These are phyloP conservation scores for Prunella himalayana DNA, from an alignment of 2,113 vertebrate genomes.

Conservation along the genomic window DNA sequence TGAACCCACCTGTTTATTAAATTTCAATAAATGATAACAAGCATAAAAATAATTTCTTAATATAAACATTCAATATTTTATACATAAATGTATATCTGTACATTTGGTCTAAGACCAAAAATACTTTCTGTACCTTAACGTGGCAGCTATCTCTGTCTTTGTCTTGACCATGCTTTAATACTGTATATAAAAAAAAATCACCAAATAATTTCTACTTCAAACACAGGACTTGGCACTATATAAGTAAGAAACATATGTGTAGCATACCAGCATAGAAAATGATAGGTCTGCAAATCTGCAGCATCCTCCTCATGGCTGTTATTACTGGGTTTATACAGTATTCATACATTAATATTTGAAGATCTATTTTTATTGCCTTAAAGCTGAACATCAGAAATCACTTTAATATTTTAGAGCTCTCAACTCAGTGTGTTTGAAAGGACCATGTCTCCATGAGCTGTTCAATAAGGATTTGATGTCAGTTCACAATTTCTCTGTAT, in stretches of 20 bases:
- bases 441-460: neutral
- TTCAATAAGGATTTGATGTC: neutral
- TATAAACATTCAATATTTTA: neutral
- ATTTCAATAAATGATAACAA: neutral
- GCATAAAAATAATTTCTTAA: neutral
- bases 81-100: neutral
- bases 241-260: neutral
- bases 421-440: neutral
- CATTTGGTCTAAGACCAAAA: neutral
- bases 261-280: neutral
- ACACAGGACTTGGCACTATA: neutral
- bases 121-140: neutral
- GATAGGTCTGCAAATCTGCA: neutral
- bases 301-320: neutral
- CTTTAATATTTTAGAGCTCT: neutral
- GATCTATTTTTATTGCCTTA: slow-evolving; percentile 35
- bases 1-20: neutral
- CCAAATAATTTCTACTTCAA: neutral
- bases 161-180: neutral
- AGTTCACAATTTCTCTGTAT: neutral
- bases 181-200: neutral
- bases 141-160: neutral
- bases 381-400: slow-evolving; percentile 26
- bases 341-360: slow-evolving; percentile 9
- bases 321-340: neutral